Base-by-base conservation (phyloP, 2,797 vertebrate species). In the Cygnus olor region DNA sequence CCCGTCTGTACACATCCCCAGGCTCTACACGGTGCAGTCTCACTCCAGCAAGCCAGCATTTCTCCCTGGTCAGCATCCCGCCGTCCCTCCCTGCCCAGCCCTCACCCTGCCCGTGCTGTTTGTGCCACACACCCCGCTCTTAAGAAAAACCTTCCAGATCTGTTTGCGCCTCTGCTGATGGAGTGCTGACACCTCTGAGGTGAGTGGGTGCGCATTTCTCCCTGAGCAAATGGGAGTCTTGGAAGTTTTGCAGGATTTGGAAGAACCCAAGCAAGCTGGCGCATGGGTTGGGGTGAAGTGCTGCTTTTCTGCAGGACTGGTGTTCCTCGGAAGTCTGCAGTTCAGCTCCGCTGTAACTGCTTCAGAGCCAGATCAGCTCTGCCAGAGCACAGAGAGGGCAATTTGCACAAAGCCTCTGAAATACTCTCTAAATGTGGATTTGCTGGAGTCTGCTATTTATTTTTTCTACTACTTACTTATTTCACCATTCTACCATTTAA, bases 251-350 rank as follows among this genome's bases (percentile, higher is more conserved):
- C 9, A 28, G 32, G 36, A 22, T 1, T 38, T 14, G 42, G 34
- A 11, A 40, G 57, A 74, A 38, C 5, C 6, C 3, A 54, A 63
- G 19, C 7, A 15, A 18, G 30, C 3, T 34, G 20, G 18, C 20
- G 19, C 11, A 2, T 7, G 10, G 47, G 19, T 10, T 16, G 2
- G 30, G 15, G 49, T 2, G 1, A 69, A 78, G 34, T 0, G 0
- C 22, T 80, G 70, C 27, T 61, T 2, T 3, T 51, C 51, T 49
- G 5, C 14, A 10, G 47, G 18, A 66, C 30, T 24, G 28, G 4
- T 12, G 21, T 47, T 10, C n/a, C 53, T 38, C 42, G 3, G 18
- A 28, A 14, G 9, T 32, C 38, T 65, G 63, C 38, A 80, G 68
- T 11, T 54, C 24, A 4, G 11, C 58, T 47, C 14, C 12, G 20